Evolutionary conservation across 2,888 invertebrate species (phyloP), one percentile per base, ranked within the genome.

Genomic region (Lepidocyrtinus sp.): DNA sequence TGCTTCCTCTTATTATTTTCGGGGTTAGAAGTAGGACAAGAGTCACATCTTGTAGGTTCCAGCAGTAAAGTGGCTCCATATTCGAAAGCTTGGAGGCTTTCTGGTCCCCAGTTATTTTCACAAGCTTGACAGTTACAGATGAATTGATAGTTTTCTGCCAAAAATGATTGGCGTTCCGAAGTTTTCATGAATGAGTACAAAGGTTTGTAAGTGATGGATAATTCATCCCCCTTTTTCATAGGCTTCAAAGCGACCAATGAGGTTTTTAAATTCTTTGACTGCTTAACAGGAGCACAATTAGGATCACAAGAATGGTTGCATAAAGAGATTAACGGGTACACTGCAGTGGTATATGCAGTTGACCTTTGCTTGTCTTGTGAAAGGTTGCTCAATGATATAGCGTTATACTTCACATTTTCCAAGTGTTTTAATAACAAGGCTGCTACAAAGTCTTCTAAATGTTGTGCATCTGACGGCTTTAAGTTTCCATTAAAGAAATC

Each of bases 241-340:
- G 55, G 69, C 25, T 68, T 78, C 15, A 85, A 24, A 19, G 83
- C 70, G 0, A 86, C 25, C 3, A 85, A 25, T 15, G 81, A 73
- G 3, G 84, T 83, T 26, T 65, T 15, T 7, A 79, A 59, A n/a
- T 69, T 36, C 17, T 74, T 27, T 5, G 71, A 70, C 27, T 69
- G 76, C 27, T 81, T 79, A 2, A 84, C 75, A 24, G 81, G 82
- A 15, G 80, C 73, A 15, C 83, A 83, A 63, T 84, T 86, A 0
- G 86, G 84, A 69, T 76, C 74, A 63, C 86, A 86, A 7, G 85
- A 85, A 71, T 86, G 86, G 50, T 86, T 86, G 50, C 79, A 80
- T 2, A 86, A 72, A 7, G 84, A 75, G n/a, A 86, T 27, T 5
- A 84, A 26, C 0, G 83, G 82, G 45, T 81, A 84, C 0, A 86